phyloP scores from a whole-genome alignment of 1,140 invertebrate species.

The Drosophila pectinifera region DNA sequence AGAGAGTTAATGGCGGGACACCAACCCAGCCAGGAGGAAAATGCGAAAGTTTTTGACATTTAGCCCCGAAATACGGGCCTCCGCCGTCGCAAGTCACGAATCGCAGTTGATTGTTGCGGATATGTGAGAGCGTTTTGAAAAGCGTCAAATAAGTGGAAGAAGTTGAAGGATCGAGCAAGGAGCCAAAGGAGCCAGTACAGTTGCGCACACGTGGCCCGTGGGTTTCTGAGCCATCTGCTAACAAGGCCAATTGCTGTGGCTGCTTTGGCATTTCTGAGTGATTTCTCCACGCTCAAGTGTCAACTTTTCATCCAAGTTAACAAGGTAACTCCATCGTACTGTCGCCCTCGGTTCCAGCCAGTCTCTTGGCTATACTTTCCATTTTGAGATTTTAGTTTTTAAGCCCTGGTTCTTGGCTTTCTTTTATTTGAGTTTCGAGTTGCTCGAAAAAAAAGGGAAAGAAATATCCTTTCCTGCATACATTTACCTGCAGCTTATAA shows the following conservation, averaged over 20 bases:
- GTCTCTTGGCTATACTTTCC: conserved; percentile 11
- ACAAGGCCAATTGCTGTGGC: conserved; percentile 45
- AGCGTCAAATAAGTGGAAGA: conserved; percentile 52
- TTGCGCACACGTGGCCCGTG: conserved; percentile 13
- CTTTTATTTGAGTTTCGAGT: conserved; percentile 44
- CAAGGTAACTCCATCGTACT: conserved; percentile 28
- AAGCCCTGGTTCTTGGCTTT: conserved; percentile 14
- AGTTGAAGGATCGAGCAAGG: conserved; percentile 25
- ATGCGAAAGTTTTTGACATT: conserved; percentile 60
- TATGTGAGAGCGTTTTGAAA: conserved; percentile 62
- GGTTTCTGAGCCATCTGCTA: conserved; percentile 26
- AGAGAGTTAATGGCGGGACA: conserved; percentile 29
- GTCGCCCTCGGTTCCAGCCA: background rate
- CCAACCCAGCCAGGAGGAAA: conserved; percentile 21
- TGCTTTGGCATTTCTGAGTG: conserved; percentile 37
- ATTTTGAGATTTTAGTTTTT: conserved; percentile 40
- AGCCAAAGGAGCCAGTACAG: conserved; percentile 31
- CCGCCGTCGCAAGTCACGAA: conserved; percentile 21
- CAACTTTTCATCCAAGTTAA: conserved; percentile 44
- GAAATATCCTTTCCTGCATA: conserved; percentile 33
- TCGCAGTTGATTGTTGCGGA: conserved; percentile 54
- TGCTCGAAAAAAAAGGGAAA: conserved; percentile 10
- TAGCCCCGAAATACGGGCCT: conserved; percentile 59
- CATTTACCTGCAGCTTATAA: conserved; percentile 50
- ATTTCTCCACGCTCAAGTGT: conserved; percentile 37